These are phyloP conservation scores for Hydrotaea diabolus DNA, from an alignment of 2,888 invertebrate species.

Conservation along the genomic window DNA sequence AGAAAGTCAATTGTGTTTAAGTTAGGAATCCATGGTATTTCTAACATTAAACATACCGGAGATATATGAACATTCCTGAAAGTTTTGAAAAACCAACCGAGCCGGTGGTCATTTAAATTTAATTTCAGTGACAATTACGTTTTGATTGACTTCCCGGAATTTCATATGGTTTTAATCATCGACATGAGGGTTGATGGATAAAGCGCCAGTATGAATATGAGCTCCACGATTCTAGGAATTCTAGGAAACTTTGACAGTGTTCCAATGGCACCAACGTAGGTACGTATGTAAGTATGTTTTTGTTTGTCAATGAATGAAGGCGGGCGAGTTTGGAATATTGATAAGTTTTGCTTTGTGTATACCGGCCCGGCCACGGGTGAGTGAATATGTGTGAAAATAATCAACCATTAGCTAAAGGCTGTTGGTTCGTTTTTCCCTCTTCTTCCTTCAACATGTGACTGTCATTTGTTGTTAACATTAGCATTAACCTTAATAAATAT, in stretches of 20 bases:
- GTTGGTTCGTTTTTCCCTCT: too few species aligned
- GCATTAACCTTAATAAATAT: constrained; percentile 63
- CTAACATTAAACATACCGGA: too few species aligned
- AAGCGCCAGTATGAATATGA: neutral
- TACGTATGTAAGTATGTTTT: neutral
- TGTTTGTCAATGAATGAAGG: neutral
- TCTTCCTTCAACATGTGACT: neutral
- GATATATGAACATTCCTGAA: neutral
- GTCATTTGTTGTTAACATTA: constrained; percentile 51
- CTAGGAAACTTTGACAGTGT: neutral
- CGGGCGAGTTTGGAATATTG: constrained; percentile 5
- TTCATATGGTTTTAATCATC: neutral
- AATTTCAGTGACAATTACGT: neutral
- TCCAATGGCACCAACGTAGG: neutral
- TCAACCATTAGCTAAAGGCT: neutral
- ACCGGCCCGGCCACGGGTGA: neutral
- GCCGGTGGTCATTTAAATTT: neutral
- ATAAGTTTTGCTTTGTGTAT: constrained; percentile 7
- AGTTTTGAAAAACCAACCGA: too few species aligned
- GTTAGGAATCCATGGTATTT: neutral
- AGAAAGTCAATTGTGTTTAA: too few species aligned
- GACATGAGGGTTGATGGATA: neutral
- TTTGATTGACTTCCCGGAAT: neutral
- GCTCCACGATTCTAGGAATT: neutral
- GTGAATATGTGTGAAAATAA: neutral